Base-by-base conservation (phyloP, 2,113 vertebrate genomes). In the Euleptes europaea region DNA sequence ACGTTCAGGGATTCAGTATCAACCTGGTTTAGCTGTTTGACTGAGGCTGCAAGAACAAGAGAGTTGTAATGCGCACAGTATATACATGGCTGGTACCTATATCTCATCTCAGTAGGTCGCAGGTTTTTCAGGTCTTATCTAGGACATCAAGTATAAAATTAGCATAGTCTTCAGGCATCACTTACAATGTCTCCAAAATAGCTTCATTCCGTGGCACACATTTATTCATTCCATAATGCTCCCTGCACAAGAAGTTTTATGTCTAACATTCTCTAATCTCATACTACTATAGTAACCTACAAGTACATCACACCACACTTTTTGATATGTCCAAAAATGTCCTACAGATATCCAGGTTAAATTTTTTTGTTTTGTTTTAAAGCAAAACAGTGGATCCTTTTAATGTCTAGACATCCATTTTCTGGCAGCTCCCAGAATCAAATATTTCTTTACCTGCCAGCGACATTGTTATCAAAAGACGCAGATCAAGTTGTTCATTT, bases 381-480 rank as follows among this genome's bases (percentile, higher is more conserved):
- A 88, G 31, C 26, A 12, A 86, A 80, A 88, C 26, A 82, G 80
- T 47, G 21, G 26, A 63, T 73, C 57, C 0, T 69, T 87, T 88
- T 93, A 70, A 80, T n/a, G 35, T 85, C 80, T 87, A 77, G 89
- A 77, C 60, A 86, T 44, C 38, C 15, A 33, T 83, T 91, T 91
- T 10, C 69, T 83, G 38, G 71, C 5, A 76, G 69, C 72, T 85
- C 88, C 85, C 60, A 82, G 60, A 51, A 83, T 83, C 83, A 91
- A 80, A 83, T 88, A 66, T n/a, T 60, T 88, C 73, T 84, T 89
- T 87, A 89, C 78, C 92, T 94, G 80, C 87, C 85, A 90, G 89
- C 89, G 90, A 90, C 70, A 86, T 77, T 78, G 71, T 90, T 92
- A 90, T 88, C 87, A 84, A 88, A 92, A 90, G 72, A 28, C 63